Evolutionary conservation across 2,797 vertebrate genomes (phyloP).

Genomic region (Myripristis jacobus): DNA sequence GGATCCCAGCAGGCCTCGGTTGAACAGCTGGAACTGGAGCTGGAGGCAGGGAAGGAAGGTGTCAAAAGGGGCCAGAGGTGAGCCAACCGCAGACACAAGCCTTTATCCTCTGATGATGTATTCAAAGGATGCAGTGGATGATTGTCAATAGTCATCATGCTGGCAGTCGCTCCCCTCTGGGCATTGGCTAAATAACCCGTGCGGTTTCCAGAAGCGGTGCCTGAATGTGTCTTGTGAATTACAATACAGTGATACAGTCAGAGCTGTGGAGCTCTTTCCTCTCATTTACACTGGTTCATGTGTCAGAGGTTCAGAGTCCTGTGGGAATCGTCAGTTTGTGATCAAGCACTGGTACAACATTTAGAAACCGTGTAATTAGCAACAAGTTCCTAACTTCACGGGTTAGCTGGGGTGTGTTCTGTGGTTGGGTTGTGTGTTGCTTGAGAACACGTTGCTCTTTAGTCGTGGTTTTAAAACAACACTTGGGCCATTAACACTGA

Average conservation of each 20-base stretch:
- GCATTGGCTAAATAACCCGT: slow-evolving; percentile 43
- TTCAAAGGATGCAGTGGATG: no score
- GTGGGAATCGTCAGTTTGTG: slow-evolving; percentile 61
- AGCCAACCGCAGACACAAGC: neutral
- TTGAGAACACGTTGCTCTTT: slow-evolving; percentile 35
- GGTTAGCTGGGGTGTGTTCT: slow-evolving; percentile 39
- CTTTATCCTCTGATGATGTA: no score
- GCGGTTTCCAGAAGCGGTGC: slow-evolving; percentile 45
- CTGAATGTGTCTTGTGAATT: slow-evolving; percentile 47
- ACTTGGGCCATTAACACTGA: slow-evolving; percentile 41
- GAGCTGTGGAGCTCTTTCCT: slow-evolving; percentile 37
- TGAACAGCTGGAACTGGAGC: slow-evolving; percentile 87
- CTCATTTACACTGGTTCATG: slow-evolving; percentile 71
- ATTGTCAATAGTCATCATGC: slow-evolving; percentile 11
- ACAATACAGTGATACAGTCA: slow-evolving; percentile 46
- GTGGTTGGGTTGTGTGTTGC: slow-evolving; percentile 14
- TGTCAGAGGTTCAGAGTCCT: slow-evolving; percentile 56
- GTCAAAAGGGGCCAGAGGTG: slow-evolving; percentile 86
- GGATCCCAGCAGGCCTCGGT: slow-evolving; percentile 82
- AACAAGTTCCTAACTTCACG: slow-evolving; percentile 16
- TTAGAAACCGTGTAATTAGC: slow-evolving; percentile 43
- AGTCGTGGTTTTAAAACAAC: slow-evolving; percentile 36
- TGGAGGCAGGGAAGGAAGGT: slow-evolving; percentile 79
- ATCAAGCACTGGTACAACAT: slow-evolving; percentile 57
- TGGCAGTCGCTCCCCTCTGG: slow-evolving; percentile 12